A percentile compares a stretch with the other conserved stretches of the same genome.
Conservation (phyloP, 2,888 invertebrate genomes). For the Anthophora plumipes region DNA sequence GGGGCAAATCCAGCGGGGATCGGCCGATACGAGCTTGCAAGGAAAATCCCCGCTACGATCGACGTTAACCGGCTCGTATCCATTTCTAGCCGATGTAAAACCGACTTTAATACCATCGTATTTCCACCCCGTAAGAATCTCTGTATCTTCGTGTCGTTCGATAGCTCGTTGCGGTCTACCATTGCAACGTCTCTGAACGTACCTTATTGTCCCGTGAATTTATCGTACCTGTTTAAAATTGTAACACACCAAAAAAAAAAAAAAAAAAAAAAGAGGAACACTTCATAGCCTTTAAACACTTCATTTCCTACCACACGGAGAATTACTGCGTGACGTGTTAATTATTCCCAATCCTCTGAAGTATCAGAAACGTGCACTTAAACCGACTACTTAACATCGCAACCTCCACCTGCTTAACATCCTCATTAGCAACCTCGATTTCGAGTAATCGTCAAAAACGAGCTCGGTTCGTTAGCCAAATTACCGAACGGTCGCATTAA, state of each 20-base stretch:
- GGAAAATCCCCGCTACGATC: conserved; percentile 65
- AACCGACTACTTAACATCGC: background rate
- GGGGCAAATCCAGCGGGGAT: conserved; percentile 54
- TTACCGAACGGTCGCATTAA: conserved; percentile 34
- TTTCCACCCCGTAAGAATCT: conserved; percentile 68
- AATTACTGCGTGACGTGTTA: background rate
- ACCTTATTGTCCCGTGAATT: conserved; percentile 11
- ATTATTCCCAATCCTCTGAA: background rate
- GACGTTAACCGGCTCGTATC: conserved; percentile 69
- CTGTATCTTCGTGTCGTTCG: conserved; percentile 50
- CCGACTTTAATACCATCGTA: conserved; percentile 68
- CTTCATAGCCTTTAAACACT: background rate
- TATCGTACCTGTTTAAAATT: background rate
- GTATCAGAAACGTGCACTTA: background rate
- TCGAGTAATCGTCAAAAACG: conserved; percentile 1
- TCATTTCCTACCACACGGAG: background rate
- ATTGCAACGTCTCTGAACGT: conserved; percentile 6
- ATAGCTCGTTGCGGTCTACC: conserved; percentile 38
- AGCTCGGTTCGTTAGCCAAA: background rate
- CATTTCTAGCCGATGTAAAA: conserved; percentile 67
- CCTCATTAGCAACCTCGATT: conserved; percentile 1
- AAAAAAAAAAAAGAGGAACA: background rate
- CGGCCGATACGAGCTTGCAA: conserved; percentile 49
- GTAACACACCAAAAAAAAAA: background rate
- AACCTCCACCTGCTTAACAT: background rate